phyloP scores from a whole-genome alignment of 2,113 vertebrate genomes.

The Elephas maximus region DNA sequence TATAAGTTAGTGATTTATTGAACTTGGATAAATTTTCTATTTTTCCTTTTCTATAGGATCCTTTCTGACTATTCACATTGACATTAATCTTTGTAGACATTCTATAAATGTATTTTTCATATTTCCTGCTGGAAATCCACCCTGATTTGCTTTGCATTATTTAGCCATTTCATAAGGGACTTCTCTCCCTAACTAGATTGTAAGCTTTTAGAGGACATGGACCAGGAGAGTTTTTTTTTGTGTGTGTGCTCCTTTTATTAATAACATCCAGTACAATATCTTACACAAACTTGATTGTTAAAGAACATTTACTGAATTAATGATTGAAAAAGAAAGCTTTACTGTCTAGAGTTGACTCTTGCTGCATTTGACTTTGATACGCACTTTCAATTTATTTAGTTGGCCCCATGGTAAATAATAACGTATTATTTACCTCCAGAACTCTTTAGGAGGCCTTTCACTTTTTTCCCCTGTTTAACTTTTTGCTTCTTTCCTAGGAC shows the following conservation, averaged over 20 bases:
- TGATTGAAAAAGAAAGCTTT: background rate
- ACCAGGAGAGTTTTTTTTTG: background rate
- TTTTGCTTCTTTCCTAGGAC: background rate
- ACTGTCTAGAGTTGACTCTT: background rate
- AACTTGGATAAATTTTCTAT: slow-evolving; percentile 42
- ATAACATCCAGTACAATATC: background rate
- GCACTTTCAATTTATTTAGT: background rate
- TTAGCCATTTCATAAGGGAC: background rate
- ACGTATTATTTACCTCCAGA: background rate
- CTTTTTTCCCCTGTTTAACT: background rate
- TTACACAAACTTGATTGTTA: background rate
- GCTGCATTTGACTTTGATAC: background rate
- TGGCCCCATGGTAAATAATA: background rate
- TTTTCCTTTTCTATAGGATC: background rate
- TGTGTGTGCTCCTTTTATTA: background rate
- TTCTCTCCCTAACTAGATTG: background rate
- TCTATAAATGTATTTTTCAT: slow-evolving; percentile 11
- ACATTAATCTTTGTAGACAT: background rate
- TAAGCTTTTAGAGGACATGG: background rate
- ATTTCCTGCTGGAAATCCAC: slow-evolving; percentile 36
- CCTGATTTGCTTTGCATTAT: background rate
- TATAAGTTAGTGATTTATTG: slow-evolving; percentile 34
- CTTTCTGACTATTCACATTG: slow-evolving; percentile 29
- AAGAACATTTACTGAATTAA: background rate
- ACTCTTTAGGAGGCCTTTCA: background rate